Base-by-base conservation (phyloP, 2,113 vertebrate species). In the Sakesphorus luctuosus region DNA sequence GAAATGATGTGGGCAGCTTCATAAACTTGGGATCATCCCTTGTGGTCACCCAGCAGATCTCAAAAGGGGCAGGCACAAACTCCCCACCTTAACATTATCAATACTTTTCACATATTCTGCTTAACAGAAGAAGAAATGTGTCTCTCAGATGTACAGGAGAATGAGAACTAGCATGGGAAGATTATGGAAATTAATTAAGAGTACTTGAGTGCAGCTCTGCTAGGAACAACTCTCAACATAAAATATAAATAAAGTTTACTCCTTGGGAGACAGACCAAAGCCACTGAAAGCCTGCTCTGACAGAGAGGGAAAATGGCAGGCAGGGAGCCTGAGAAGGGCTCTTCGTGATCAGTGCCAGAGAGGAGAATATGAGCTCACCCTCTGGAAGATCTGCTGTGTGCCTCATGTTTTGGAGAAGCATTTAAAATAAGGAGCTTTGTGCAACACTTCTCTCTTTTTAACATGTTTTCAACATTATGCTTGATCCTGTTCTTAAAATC, bases 301-400 rank as follows among this genome's bases (percentile, higher is more conserved):
- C 1, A 49, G 15, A 26, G 0, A 63, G 5, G 31, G 43, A 90
- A 25, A 29, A 63, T 0, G 0, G 62, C 35, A 73, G 50, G n/a
- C 29, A 82, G 5, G 15, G 47, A 87, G 23, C 26, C 47, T 55
- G 24, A 46, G 36, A 63, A 59, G 1, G 11, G 24, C 47, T 43
- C 33, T 35, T 44, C 7, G 11, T 1, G 0, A 85, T 47, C 43
- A 65, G 10, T n/a, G 33, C 17, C 31, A 63, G 8, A 24, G 20
- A 28, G 72, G 1, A 81, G n/a, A 81, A 50, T 3, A 40, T 2
- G 8, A 80, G 47, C 13, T 58, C 16, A 36, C 49, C 56, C 83
- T 74, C 65, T 89, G 15, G 31, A 62, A 78, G 33, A 43, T 47
- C 36, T 35, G 35, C 24, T 55, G 43, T 73, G 31, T 76, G 36